Conservation (phyloP, 2,888 invertebrate genomes). For the Troglohyphantes excavatus region DNA sequence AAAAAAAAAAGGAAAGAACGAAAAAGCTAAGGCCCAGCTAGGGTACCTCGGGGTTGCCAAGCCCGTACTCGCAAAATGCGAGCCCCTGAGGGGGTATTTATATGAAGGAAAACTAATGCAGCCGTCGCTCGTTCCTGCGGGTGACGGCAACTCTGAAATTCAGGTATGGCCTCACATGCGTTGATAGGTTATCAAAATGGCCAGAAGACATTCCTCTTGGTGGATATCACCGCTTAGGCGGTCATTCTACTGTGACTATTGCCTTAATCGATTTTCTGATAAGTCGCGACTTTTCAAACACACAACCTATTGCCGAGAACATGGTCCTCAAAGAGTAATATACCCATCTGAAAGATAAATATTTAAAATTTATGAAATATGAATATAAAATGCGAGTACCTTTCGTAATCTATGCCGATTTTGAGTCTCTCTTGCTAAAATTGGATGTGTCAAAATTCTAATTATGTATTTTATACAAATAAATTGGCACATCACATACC, state of each 20-base stretch:
- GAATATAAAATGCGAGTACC: background rate
- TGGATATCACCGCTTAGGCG: too few species aligned
- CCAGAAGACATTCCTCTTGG: too few species aligned
- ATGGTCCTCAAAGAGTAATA: background rate
- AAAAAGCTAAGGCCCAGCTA: too few species aligned
- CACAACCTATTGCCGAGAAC: background rate
- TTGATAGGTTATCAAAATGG: too few species aligned
- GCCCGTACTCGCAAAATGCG: too few species aligned
- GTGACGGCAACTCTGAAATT: too few species aligned
- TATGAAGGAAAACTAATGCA: too few species aligned
- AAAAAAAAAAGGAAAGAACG: too few species aligned
- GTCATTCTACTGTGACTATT: constrained; percentile 12
- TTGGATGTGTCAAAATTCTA: background rate
- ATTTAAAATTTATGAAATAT: constrained; percentile 6
- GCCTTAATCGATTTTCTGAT: constrained; percentile 5
- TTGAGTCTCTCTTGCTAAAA: background rate
- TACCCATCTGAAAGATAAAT: constrained; percentile 7
- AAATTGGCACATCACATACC: background rate
- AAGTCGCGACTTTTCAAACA: background rate
- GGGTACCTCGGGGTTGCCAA: too few species aligned
- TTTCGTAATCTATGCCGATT: constrained; percentile 15
- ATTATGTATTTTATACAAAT: background rate
- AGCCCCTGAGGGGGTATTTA: too few species aligned
- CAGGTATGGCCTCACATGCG: too few species aligned
- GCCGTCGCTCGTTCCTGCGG: too few species aligned